A percentile compares a stretch with the other conserved stretches of the same genome.
These are phyloP conservation scores for Pristionchus japonicus DNA, from an alignment of 2,888 invertebrate species.

Conservation along the genomic window DNA sequence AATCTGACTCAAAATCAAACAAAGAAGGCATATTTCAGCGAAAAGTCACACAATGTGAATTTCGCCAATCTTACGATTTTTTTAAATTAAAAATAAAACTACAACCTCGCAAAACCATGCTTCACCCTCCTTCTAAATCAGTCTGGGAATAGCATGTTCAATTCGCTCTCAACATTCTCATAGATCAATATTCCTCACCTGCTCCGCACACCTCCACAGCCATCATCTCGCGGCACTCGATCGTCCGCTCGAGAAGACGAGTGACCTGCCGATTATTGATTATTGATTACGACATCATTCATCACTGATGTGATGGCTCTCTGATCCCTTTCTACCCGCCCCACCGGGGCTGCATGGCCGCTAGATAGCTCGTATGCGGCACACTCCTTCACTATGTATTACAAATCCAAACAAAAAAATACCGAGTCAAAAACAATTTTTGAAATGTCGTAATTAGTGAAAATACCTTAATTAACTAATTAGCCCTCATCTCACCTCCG, in stretches of 20 bases:
- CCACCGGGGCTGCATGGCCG: too few species aligned
- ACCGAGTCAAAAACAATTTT: not conserved
- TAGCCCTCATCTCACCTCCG: not conserved
- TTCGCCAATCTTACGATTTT: too few species aligned
- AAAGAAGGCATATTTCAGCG: too few species aligned
- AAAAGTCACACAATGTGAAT: too few species aligned
- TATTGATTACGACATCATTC: not conserved
- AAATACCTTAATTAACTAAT: not conserved
- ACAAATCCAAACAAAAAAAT: too few species aligned
- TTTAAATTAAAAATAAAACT: too few species aligned
- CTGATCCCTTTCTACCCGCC: too few species aligned
- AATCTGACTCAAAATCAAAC: not conserved
- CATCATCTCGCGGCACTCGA: conserved; percentile 34
- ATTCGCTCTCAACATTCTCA: too few species aligned
- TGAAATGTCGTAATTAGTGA: not conserved
- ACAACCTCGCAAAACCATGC: not conserved
- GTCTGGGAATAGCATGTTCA: not conserved
- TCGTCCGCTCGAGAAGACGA: conserved; percentile 21
- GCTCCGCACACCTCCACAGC: conserved; percentile 32
- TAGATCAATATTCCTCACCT: too few species aligned
- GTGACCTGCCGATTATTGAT: conserved; percentile 30
- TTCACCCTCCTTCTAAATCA: not conserved
- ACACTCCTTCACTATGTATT: too few species aligned
- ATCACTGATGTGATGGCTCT: too few species aligned
- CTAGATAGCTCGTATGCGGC: too few species aligned